Evolutionary conservation across 2,113 vertebrate species (phyloP).

Genomic region (Cynocephalus volans): DNA sequence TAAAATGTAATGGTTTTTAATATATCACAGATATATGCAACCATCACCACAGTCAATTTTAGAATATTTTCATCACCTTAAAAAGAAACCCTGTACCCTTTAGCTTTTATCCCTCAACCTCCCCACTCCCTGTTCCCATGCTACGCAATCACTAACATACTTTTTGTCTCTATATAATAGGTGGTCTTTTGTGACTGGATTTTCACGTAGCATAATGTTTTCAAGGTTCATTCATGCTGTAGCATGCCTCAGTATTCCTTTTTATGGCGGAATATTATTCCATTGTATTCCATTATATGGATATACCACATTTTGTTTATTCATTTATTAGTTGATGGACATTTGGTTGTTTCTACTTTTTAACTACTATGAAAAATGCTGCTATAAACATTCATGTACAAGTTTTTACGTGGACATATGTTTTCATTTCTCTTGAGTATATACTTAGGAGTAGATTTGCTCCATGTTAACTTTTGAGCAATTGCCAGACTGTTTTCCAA

Average conservation of each 20-base stretch:
- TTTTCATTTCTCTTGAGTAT: background rate
- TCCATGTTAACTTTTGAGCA: slow-evolving; percentile 5
- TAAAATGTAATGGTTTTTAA: background rate
- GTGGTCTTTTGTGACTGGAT: background rate
- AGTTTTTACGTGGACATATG: background rate
- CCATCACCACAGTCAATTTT: background rate
- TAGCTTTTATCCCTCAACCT: background rate
- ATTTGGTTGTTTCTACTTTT: background rate
- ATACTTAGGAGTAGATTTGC: background rate
- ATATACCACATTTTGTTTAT: background rate
- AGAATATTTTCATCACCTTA: background rate
- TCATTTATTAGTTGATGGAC: background rate
- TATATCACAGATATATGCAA: background rate
- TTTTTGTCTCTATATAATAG: background rate
- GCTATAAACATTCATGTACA: background rate
- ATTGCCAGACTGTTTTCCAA: background rate
- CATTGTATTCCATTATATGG: background rate
- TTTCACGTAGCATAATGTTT: background rate
- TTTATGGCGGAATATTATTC: slow-evolving; percentile 8
- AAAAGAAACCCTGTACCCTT: background rate
- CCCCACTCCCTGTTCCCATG: background rate
- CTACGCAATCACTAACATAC: background rate
- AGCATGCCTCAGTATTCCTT: background rate
- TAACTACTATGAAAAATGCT: background rate
- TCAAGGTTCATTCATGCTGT: background rate